Evolutionary conservation across 2,797 vertebrate species (phyloP).

Genomic region (Mus caroli): DNA sequence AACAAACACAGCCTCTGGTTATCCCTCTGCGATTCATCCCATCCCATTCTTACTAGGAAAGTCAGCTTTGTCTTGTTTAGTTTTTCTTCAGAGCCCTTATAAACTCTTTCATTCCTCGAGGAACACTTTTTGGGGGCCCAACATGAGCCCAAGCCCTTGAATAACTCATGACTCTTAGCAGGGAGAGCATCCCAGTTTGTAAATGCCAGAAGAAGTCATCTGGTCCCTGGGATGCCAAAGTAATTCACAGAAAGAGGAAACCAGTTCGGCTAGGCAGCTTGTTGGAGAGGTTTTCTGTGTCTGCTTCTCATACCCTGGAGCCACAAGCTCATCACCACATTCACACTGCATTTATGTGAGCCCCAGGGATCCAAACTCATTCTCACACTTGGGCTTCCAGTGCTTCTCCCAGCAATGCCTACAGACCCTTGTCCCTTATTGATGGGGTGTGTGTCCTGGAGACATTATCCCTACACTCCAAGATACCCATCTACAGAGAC

Average conservation of each 20-base stretch:
- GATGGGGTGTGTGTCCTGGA: neutral
- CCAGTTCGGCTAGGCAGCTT: neutral
- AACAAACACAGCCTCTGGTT: neutral
- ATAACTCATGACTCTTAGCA: neutral
- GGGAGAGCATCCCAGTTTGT: neutral
- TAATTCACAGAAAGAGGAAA: constrained; percentile 5
- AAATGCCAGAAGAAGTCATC: neutral
- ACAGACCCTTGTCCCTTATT: neutral
- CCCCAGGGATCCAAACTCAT: neutral
- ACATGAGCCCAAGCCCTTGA: neutral
- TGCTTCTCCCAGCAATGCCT: neutral
- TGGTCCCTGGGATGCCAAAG: neutral
- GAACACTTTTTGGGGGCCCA: neutral
- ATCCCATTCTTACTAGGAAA: neutral
- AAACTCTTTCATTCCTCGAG: neutral
- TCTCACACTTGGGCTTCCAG: neutral
- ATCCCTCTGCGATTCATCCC: neutral
- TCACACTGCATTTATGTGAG: neutral
- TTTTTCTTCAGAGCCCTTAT: constrained; percentile 19
- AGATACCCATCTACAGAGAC: neutral
- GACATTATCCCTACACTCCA: neutral
- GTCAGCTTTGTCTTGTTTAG: neutral
- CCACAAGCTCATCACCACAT: neutral
- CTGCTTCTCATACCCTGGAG: neutral
- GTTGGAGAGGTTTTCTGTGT: neutral